Evolutionary conservation across 1,140 invertebrate species (phyloP), one percentile per base, ranked within the genome.

Genomic region (Sipha flava): DNA sequence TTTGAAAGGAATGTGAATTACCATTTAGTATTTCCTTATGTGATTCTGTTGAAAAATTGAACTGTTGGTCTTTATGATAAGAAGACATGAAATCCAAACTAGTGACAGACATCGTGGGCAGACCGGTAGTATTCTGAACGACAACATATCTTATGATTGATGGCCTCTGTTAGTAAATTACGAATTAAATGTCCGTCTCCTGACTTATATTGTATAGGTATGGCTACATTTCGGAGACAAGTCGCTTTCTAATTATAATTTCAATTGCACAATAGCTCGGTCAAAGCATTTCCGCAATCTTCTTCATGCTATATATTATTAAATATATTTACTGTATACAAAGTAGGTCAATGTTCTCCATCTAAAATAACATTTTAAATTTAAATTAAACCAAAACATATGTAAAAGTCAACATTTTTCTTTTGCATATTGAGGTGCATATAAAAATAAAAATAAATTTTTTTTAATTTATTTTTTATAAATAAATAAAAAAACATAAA

Each of bases 91-190:
- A n/a, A 45, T 18, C 23, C 45, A 26, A 43, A 52, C 26, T n/a
- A n/a, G 23, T 29, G 40, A 47, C 43, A 47, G 70, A 21, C n/a
- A 12, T 54, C 9, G 29, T 45, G 16, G 40, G 23, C 14, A 70
- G 16, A 73, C 70, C 47, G 4, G 70, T 59, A 57, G 49, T 77
- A 40, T 40, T 57, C 26, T 77, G 52, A 54, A 77, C 43, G 73
- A 77, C 52, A 77, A 57, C 52, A 77, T 52, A 57, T 77, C 59
- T 57, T 43, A 26, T 77, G 73, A 77, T 77, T 77, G 52, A 77
- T 77, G 49, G 16, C 23, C n/a, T 34, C 49, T 37, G 34, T 34
- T 16, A 10, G 73, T 40, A 59, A 77, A 77, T 77, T 37, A 54
- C 49, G 29, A 57, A 26, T 77, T 77, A 77, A 77, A 43, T 6